Evolutionary conservation across 2,113 vertebrate species (phyloP), one percentile per base, ranked within the genome.

Genomic region (Microtus richardsoni): DNA sequence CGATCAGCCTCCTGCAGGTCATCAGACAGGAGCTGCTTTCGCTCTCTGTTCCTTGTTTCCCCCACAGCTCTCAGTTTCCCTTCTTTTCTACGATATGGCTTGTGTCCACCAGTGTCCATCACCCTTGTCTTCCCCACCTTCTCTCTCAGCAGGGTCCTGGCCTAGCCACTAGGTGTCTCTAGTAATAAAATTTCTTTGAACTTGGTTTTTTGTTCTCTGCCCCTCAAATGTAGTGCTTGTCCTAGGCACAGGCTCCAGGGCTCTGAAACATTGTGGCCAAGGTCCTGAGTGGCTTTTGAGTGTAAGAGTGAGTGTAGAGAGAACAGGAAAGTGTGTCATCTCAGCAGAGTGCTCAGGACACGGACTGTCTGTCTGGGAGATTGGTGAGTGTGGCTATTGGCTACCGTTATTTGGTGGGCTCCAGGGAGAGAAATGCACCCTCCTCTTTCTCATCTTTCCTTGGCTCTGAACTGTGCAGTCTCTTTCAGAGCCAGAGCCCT

Each of bases 401-500:
- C 84, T 91, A 24, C 89, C 82, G 36, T 88, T 79, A 30, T 92
- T 94, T 88, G 49, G 49, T 82, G 19, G 68, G 73, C 58, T 88
- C 4, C 62, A 54, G 68, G 3, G 66, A 52, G n/a, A 85, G 54
- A 89, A 66, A 60, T 80, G 66, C 58, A 71, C n/a, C 82, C 54
- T 82, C 71, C 88, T 54, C 39, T 60, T 47, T 80, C 47, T 91
- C 21, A 30, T 93, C 86, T 94, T 95, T 83, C 64, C 78, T 95
- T 93, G 93, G 85, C 94, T 96, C 88, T 92, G 71, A 96, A 86
- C 94, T 96, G 82, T 93, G 93, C 90, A 95, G 3, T 94, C 92
- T 94, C 94, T 86, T 77, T 47, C 68, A 91, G 74, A 86, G 95
- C 95, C 96, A 97, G 90, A 94, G 95, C 88, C 97, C 97, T 96